Conservation (phyloP, 2,888 invertebrate species). For the Drosophila mulleri region DNA sequence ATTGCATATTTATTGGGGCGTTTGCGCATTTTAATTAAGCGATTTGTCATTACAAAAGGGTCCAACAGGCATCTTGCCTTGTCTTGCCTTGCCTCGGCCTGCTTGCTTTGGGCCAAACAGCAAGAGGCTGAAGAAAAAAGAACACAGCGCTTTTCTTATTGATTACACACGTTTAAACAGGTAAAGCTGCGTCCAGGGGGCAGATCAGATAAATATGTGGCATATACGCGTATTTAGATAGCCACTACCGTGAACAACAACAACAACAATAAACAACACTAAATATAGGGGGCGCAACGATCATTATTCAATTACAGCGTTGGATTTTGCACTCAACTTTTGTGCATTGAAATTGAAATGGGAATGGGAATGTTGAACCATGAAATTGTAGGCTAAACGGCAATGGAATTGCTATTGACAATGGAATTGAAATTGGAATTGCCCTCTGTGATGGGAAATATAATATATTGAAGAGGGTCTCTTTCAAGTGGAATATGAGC, state of each 20-base stretch:
- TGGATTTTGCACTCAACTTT: constrained; percentile 22
- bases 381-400: constrained; percentile 28
- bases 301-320: constrained; percentile 55
- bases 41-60: constrained; percentile 71
- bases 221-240: constrained; percentile 26
- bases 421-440: constrained; percentile 6
- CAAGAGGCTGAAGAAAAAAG: not conserved
- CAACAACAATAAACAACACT: not conserved
- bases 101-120: constrained; percentile 26
- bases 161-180: constrained; percentile 44
- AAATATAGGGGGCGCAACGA: constrained; percentile 45
- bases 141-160: constrained; percentile 39
- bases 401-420: constrained; percentile 9
- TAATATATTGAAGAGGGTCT: not conserved
- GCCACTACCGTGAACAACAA: not conserved
- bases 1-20: constrained; percentile 81
- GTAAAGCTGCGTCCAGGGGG: constrained; percentile 1
- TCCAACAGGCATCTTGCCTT: constrained; percentile 15
- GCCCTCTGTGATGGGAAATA: constrained; percentile 6
- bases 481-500: not conserved
- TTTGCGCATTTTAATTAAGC: constrained; percentile 77
- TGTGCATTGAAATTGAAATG: constrained; percentile 30
- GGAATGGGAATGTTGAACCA: constrained; percentile 36
- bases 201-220: constrained; percentile 24
- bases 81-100: too few relatives aligned